Evolutionary conservation across 1,140 invertebrate genomes (phyloP), one percentile per base, ranked within the genome.

Genomic region (Drosophila sproati): DNA sequence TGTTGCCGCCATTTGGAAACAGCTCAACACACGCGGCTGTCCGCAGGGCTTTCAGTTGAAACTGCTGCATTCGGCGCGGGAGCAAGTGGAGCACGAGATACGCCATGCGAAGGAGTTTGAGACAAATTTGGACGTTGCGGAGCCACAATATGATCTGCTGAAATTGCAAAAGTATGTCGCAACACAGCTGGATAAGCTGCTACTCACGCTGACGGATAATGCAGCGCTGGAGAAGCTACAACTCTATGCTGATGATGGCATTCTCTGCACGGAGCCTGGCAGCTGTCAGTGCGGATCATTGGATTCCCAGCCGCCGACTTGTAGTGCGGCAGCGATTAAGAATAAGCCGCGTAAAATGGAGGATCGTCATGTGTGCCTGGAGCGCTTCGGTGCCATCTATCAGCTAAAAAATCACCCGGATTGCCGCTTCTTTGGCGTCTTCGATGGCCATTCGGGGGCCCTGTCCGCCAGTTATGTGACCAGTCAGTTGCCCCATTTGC

Each of bases 401-500:
- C 50, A 76, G 20, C 20, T 92, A 12, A 37, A 43, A 1, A 6
- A 68, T 1, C 29, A 76, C 5, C 47, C 10, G 6, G 57, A 66
- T 1, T 63, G 95, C 94, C 86, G 85, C 0, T 98, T 96, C 93
- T 99, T 98, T 93, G 98, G 97, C 52, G 96, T 99, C 73, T 99
- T 98, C 93, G 98, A 99, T 94, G 98, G 98, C 1, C 98, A 99
- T 93, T 97, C 96, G n/a, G 98, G 98, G 5, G 94, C 95, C 20
- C 96, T 98, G 75, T 98, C 98, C 45, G 97, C 98, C 4, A 94
- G 95, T 60, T 99, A 98, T 94, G 95, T 95, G 83, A 95, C 96
- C 39, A 95, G 96, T 51, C 98, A 99, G 93, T 93, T 99, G 51
- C 98, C 98, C 93, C 95, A 96, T 90, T 96, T 97, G 93, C 93